phyloP scores from a whole-genome alignment of 2,113 vertebrate genomes.

The Sus scrofa region T2T-Sscrofa CM000815.6:89943501-89944000 shows the following conservation, averaged over 20 bases:
- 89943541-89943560: not conserved
- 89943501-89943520: not conserved
- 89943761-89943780: no score
- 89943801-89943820: no score
- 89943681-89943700: no score
- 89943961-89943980: not conserved
- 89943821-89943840: no score
- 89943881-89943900: not conserved
- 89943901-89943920: conserved; percentile 5
- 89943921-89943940: not conserved
- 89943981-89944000: not conserved
- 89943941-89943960: not conserved
- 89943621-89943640: not conserved
- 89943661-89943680: no score
- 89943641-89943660: fast-evolving
- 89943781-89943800: no score
- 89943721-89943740: no score
- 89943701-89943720: no score
- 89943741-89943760: no score
- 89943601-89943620: not conserved
- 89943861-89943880: not conserved
- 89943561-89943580: not conserved
- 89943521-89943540: not conserved
- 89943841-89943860: not conserved
- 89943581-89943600: not conserved